A percentile compares a stretch with the other conserved stretches of the same genome.
Conservation (phyloP, 1,140 invertebrate species). For the Plodia interpunctella region DNA sequence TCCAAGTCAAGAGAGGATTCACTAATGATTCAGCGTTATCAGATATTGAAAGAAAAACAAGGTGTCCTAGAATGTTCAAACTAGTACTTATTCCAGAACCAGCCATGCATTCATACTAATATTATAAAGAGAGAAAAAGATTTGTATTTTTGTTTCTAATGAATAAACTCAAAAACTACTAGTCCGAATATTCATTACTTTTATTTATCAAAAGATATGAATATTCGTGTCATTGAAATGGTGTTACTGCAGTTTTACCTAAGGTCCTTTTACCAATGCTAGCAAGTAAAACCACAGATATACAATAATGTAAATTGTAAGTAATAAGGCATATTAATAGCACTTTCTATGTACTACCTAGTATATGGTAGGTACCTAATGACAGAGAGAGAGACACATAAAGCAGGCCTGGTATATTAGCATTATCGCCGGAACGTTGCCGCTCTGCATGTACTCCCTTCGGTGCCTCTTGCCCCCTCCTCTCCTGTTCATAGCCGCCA, state of each 20-base stretch:
- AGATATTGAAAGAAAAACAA: too few species aligned
- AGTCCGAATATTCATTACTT: too few species aligned
- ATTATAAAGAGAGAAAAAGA: too few species aligned
- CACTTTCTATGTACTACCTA: background rate
- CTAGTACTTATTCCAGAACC: background rate
- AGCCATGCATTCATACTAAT: too few species aligned
- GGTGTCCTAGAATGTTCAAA: too few species aligned
- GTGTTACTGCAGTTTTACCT: background rate
- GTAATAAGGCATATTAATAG: background rate
- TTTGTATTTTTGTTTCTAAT: too few species aligned
- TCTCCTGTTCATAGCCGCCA: constrained; percentile 44
- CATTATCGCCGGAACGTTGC: constrained; percentile 61
- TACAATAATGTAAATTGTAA: background rate
- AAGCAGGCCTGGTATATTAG: constrained; percentile 37
- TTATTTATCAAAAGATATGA: too few species aligned
- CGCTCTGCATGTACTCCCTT: constrained; percentile 55
- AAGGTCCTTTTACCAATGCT: background rate
- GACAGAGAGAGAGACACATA: constrained; percentile 26
- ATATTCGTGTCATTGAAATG: too few species aligned
- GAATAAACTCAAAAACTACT: too few species aligned
- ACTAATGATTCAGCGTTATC: too few species aligned
- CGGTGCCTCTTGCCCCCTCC: constrained; percentile 62
- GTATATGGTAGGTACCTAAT: constrained; percentile 3
- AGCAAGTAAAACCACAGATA: background rate
- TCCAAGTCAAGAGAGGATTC: too few species aligned